Evolutionary conservation across 2,797 vertebrate genomes (phyloP), one percentile per base, ranked within the genome.

Genomic region (Macropus fuliginosus): DNA sequence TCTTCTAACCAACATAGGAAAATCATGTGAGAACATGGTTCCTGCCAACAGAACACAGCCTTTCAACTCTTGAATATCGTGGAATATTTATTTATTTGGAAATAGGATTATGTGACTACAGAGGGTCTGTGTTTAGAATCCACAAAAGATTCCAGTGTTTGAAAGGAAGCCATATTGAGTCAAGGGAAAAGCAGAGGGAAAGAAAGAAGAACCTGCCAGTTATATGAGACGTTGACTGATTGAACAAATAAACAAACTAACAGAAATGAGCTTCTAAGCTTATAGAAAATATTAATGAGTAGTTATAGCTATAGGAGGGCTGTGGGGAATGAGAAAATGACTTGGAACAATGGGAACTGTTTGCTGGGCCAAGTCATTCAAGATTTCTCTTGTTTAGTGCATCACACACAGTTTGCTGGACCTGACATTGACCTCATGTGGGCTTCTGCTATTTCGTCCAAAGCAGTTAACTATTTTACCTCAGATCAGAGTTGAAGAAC

Each of bases 31-130:
- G 27, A 50, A 90, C 27, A 28, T 13, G 27, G 46, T 24, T 52
- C 50, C 54, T 28, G 54, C 89, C 31, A 54, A 52, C 2, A 18
- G 89, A 90, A 52, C 50, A 54, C 27, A 90, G 8, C 18, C 12
- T 90, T 54, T 54, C 54, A 90, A 2, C 54, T 54, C 27, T 54
- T 54, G 46, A 54, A 90, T 90, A 90, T 90, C 27, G 54, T 90
- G 31, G 27, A 31, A 29, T 54, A 28, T 29, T 89, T 57, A 89
- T 54, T 21, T 81, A 29, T 92, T 91, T 91, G 59, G 16, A 94
- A 95, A 94, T 93, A 91, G 28, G 55, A 90, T 91, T 94, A 46
- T 74, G 31, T 74, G 91, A 54, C n/a, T 62, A 54, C 91, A 55
- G 89, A 92, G 91, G 56, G 31, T 55, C n/a, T 81, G 18, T 94